These are phyloP conservation scores for Sebastiscus tertius DNA, from an alignment of 2,797 vertebrate species.

Conservation along the genomic window DNA sequence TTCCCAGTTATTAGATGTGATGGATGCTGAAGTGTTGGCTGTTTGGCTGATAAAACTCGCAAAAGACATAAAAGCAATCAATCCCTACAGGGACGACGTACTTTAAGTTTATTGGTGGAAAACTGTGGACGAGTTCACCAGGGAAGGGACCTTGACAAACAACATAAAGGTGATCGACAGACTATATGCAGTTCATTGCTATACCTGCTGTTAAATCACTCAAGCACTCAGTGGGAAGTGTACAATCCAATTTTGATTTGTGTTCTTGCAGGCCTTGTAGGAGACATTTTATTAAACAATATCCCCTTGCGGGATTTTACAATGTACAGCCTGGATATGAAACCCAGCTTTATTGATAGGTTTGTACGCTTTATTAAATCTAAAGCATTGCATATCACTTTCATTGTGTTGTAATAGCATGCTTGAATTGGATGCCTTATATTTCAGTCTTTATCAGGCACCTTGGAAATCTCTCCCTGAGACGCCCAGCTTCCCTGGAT, in stretches of 20 bases:
- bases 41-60: background rate
- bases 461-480: conserved; percentile 85
- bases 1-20: background rate
- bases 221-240: background rate
- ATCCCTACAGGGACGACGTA: conserved; percentile 82
- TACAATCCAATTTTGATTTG: conserved; percentile 46
- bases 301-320: conserved; percentile 89
- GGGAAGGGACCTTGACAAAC: conserved; percentile 86
- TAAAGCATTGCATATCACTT: conserved; percentile 5
- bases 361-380: conserved; percentile 70
- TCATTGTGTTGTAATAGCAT: conserved; percentile 16
- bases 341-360: conserved; percentile 90
- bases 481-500: conserved; percentile 85
- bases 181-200: conserved; percentile 12
- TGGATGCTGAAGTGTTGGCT: background rate
- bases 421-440: conserved; percentile 26
- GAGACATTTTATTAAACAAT: conserved; percentile 91
- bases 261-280: conserved; percentile 88
- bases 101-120: conserved; percentile 92
- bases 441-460: conserved; percentile 79
- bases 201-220: conserved; percentile 41
- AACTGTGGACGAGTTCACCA: conserved; percentile 93
- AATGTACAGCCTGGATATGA: conserved; percentile 96
- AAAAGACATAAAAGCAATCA: conserved; percentile 17
- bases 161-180: conserved; percentile 89